A percentile compares a stretch with the other conserved stretches of the same genome.
These are phyloP conservation scores for Heliothis peltigera DNA, from an alignment of 2,888 invertebrate species.

Conservation along the genomic window DNA sequence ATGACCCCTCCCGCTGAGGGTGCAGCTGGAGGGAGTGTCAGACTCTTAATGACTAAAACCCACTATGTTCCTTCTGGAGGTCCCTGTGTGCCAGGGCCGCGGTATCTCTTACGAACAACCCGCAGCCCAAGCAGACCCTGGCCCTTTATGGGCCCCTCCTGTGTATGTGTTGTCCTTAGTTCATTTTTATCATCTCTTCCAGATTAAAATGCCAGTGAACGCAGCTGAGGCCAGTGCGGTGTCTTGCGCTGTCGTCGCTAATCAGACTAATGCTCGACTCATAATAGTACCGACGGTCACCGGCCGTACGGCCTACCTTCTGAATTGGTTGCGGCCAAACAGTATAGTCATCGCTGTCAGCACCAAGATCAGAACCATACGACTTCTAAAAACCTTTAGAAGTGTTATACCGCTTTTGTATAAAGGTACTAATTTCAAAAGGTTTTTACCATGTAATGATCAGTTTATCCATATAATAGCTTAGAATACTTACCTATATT, in stretches of 20 bases:
- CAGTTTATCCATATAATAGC: too few species aligned
- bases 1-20: too few species aligned
- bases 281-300: conserved; percentile 92
- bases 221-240: conserved; percentile 78
- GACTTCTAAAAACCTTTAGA: conserved; percentile 91
- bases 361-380: conserved; percentile 86
- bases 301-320: conserved; percentile 89
- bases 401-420: conserved; percentile 91
- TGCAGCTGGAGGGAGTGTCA: too few species aligned
- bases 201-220: conserved; percentile 76
- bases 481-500: background rate
- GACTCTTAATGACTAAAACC: too few species aligned
- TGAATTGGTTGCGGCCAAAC: conserved; percentile 91
- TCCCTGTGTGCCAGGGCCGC: too few species aligned
- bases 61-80: too few species aligned
- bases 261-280: conserved; percentile 76
- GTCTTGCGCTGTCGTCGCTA: conserved; percentile 71
- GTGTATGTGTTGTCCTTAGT: too few species aligned
- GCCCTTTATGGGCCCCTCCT: too few species aligned
- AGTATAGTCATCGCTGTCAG: conserved; percentile 92
- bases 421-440: conserved; percentile 65
- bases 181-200: conserved; percentile 11
- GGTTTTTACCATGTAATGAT: background rate
- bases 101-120: too few species aligned
- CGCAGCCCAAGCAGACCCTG: too few species aligned